Conservation (phyloP, 2,888 invertebrate species). For the Dryomyza anilis region DNA sequence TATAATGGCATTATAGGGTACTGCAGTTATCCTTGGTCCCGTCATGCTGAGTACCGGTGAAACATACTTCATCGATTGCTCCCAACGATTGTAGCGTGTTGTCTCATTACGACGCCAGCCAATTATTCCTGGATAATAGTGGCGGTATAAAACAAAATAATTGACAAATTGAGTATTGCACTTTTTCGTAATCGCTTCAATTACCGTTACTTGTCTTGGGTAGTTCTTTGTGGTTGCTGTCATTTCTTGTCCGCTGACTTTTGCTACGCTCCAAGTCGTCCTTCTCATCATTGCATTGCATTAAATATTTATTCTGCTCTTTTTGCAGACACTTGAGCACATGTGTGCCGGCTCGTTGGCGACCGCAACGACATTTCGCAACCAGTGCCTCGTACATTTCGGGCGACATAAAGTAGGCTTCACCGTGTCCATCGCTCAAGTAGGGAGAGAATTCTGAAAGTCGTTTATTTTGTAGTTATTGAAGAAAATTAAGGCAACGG, state of each 20-base stretch:
- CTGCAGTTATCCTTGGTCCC: constrained; percentile 50
- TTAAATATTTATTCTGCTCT: constrained; percentile 45
- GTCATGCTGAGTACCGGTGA: constrained; percentile 56
- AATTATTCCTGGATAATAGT: constrained; percentile 47
- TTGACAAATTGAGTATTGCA: not conserved
- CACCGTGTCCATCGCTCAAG: constrained; percentile 48
- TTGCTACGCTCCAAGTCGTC: constrained; percentile 3
- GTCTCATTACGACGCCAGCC: constrained; percentile 42
- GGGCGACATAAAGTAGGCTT: constrained; percentile 52
- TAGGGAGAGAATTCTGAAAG: constrained; percentile 39
- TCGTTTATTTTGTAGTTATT: not conserved
- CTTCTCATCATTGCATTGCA: constrained; percentile 32
- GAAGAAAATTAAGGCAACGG: not conserved
- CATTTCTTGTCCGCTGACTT: not conserved
- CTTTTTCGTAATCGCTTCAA: constrained; percentile 28
- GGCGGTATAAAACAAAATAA: not conserved
- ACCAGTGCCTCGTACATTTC: constrained; percentile 53
- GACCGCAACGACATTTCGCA: constrained; percentile 56
- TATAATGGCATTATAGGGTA: constrained; percentile 53
- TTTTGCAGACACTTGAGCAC: constrained; percentile 56
- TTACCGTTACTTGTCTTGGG: constrained; percentile 56
- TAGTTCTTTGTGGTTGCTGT: constrained; percentile 30
- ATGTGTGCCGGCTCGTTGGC: constrained; percentile 49
- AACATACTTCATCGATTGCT: constrained; percentile 54
- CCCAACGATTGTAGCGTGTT: constrained; percentile 47